phyloP scores from a whole-genome alignment of 1,140 invertebrate species.

The Drosophila sproati region DNA sequence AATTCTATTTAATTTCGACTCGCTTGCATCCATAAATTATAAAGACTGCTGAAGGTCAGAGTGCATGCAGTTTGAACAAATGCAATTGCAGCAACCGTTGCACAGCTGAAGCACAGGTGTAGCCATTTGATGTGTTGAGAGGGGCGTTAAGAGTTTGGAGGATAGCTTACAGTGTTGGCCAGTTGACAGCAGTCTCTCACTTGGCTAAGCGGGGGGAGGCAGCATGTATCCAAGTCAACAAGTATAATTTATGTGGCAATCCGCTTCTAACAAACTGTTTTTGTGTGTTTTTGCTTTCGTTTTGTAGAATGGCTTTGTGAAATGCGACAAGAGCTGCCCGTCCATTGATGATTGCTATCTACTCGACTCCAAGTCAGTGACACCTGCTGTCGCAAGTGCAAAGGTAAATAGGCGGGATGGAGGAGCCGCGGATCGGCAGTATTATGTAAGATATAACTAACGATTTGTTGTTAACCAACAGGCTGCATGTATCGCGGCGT shows the following conservation, averaged over 20 bases:
- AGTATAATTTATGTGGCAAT: slow-evolving; percentile 34
- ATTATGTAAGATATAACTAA: background rate
- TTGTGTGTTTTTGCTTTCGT: background rate
- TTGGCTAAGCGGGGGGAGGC: slow-evolving; percentile 26
- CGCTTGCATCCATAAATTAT: slow-evolving; percentile 49
- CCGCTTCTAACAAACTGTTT: slow-evolving; percentile 1
- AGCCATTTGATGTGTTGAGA: slow-evolving; percentile 9
- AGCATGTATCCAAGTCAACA: too few species aligned
- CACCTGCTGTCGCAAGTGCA: slow-evolving; percentile 89
- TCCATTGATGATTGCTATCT: slow-evolving; percentile 89
- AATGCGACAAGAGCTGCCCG: slow-evolving; percentile 89
- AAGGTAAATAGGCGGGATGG: slow-evolving; percentile 86
- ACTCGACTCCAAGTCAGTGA: slow-evolving; percentile 86
- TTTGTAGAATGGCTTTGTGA: slow-evolving; percentile 90
- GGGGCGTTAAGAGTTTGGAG: background rate
- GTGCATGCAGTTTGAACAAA: slow-evolving; percentile 32
- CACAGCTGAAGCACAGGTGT: slow-evolving; percentile 40
- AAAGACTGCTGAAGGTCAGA: slow-evolving; percentile 45
- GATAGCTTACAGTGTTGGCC: slow-evolving; percentile 42
- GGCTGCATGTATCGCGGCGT: slow-evolving; percentile 91
- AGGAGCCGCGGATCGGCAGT: background rate
- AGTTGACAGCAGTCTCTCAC: slow-evolving; percentile 62
- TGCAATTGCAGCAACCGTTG: slow-evolving; percentile 31
- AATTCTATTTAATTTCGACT: slow-evolving; percentile 43
- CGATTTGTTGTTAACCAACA: slow-evolving; percentile 69